Base-by-base conservation (phyloP, 2,888 invertebrate genomes). In the Drosophila flavopinicola region DNA sequence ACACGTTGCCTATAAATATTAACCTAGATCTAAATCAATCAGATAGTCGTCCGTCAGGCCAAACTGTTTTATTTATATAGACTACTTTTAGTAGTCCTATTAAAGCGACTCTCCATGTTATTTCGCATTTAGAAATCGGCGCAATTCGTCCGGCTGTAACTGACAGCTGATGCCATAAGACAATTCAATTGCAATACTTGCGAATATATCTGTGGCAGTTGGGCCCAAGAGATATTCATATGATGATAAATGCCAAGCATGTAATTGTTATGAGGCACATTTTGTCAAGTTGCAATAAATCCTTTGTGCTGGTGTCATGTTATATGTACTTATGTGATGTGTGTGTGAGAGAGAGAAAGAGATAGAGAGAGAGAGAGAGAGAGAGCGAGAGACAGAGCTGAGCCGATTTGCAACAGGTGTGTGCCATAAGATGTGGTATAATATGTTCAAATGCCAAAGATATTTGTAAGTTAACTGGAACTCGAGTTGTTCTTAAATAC, bases 341-440 rank as follows among this genome's bases (percentile, higher is more conserved):
- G 6, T 41, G 10, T 17, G 20, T 23, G 41, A 4, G n/a, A n/a
- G n/a, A n/a, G n/a, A 13, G 15, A 6, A n/a, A 29, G 9, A 27
- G 29, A 11, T 17, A 23, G 10, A 23, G 37, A 10, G 23, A 11
- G 13, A 6, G 4, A 10, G 27, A 7, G 13, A 11, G n/a, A 10
- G 9, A 56, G n/a, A n/a, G n/a, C n/a, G n/a, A n/a, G n/a, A n/a
- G n/a, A n/a, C n/a, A 20, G 20, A 20, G 20, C 20, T 20, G 2
- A 20, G 20, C 20, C n/a, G n/a, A 20, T 20, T 32, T 38, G 44
- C 52, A 59, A 70, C 70, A 69, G 45, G 48, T 53, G 52, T 42
- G 33, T 29, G 29, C 42, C 52, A 58, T 69, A 68, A 56, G 41
- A 27, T 11, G 1, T 20, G 42, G n/a, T 23, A 15, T 45, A 32